Percentiles rank a stretch among this genome's conserved stretches.
phyloP scores from a whole-genome alignment of 2,888 invertebrate species.

The Automeris io region DNA sequence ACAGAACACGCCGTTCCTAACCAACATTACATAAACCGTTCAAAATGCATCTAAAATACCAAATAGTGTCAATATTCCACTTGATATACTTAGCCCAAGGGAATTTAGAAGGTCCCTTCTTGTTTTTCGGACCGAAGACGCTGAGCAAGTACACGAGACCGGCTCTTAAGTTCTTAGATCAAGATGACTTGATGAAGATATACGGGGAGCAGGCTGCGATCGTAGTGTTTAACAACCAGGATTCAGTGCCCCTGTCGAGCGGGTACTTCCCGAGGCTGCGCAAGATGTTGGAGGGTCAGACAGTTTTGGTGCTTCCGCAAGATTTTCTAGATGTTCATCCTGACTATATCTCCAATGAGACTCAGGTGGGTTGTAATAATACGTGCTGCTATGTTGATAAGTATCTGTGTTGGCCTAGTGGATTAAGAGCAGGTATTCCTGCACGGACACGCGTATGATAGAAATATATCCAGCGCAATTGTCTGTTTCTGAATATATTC shows the following conservation, averaged over 20 bases:
- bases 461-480: too few relatives aligned
- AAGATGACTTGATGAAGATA: constrained; percentile 75
- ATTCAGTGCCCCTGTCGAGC: constrained; percentile 70
- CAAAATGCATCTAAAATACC: constrained; percentile 7
- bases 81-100: constrained; percentile 23
- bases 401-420: too few relatives aligned
- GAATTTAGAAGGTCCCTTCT: constrained; percentile 76
- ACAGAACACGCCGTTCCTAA: not conserved
- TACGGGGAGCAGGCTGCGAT: constrained; percentile 76
- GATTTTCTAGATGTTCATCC: constrained; percentile 77
- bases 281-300: constrained; percentile 71
- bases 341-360: constrained; percentile 77
- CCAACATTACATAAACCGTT: not conserved
- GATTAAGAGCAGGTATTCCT: too few relatives aligned
- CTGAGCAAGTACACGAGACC: constrained; percentile 64
- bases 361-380: constrained; percentile 59
- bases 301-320: constrained; percentile 74
- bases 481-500: too few relatives aligned
- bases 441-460: too few relatives aligned
- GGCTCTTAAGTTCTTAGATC: constrained; percentile 69
- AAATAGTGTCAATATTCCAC: not conserved
- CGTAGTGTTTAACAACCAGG: constrained; percentile 78
- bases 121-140: constrained; percentile 77
- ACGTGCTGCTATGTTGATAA: too few relatives aligned
- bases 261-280: constrained; percentile 74